Evolutionary conservation across 1,140 invertebrate species (phyloP).

Genomic region (Nautilus pompilius): DNA sequence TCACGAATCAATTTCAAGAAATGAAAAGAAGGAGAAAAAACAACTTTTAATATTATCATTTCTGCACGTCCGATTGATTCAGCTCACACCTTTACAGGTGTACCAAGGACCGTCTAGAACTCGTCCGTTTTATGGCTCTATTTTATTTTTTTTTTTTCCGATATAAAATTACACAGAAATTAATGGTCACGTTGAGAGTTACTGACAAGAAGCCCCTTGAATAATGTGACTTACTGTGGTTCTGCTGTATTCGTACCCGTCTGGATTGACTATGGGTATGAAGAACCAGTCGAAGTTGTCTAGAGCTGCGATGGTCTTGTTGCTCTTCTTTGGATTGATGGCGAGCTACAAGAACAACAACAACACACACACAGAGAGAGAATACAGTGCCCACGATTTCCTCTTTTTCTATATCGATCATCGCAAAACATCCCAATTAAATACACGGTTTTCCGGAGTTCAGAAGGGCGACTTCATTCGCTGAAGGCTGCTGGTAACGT

Average conservation of each 20-base stretch:
- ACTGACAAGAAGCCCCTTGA: neutral
- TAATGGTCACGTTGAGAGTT: no score
- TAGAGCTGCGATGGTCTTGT: slow-evolving; percentile 27
- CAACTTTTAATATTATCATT: no score
- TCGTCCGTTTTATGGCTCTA: neutral
- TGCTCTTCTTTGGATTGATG: slow-evolving; percentile 25
- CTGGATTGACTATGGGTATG: slow-evolving; percentile 57
- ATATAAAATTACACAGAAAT: neutral
- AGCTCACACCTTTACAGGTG: neutral
- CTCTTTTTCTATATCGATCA: no score
- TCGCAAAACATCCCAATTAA: no score
- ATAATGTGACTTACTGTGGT: slow-evolving; percentile 31
- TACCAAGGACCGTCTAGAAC: neutral
- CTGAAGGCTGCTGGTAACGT: no score
- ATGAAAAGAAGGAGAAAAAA: no score
- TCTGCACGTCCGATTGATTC: neutral
- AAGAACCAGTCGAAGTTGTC: slow-evolving; percentile 54
- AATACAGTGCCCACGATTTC: no score
- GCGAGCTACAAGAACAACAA: slow-evolving; percentile 26
- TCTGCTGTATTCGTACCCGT: slow-evolving; percentile 53
- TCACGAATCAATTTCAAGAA: no score
- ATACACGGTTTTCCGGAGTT: no score
- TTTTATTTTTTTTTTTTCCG: neutral
- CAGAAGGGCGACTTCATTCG: no score
- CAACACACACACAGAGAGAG: no score